Percentiles rank a stretch among this genome's conserved stretches.
phyloP scores from a whole-genome alignment of 2,113 vertebrate species.

The Oryzias celebensis region DNA sequence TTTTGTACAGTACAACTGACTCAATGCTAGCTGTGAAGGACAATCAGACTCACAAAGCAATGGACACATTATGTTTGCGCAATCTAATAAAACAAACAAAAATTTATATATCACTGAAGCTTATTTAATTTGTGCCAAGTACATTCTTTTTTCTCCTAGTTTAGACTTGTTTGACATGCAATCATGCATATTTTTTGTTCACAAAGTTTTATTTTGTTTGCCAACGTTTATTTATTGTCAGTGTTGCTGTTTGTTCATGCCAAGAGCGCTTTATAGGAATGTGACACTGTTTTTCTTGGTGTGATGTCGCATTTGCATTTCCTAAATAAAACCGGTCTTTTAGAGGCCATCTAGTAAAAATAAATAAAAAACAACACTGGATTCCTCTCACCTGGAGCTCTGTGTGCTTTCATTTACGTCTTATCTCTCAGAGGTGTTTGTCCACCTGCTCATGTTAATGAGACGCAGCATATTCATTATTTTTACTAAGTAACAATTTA shows the following conservation, averaged over 20 bases:
- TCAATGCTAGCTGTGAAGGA: slow-evolving; percentile 76
- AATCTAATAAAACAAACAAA: slow-evolving; percentile 51
- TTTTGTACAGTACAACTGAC: slow-evolving; percentile 66
- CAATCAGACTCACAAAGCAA: slow-evolving; percentile 79
- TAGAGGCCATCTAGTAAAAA: slow-evolving; percentile 70
- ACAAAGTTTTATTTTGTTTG: slow-evolving; percentile 67
- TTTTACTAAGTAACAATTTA: too few relatives aligned
- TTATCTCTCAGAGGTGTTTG: not conserved
- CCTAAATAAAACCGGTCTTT: slow-evolving; percentile 71
- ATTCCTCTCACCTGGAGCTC: slow-evolving; percentile 66
- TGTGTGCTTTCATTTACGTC: slow-evolving; percentile 55
- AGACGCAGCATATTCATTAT: too few relatives aligned
- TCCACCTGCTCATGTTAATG: too few relatives aligned
- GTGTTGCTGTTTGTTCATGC: slow-evolving; percentile 77
- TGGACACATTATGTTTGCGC: slow-evolving; percentile 70
- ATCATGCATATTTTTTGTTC: slow-evolving; percentile 70
- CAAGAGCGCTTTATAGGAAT: slow-evolving; percentile 76
- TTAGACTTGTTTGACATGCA: slow-evolving; percentile 73
- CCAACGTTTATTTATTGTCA: slow-evolving; percentile 80
- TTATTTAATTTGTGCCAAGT: slow-evolving; percentile 80
- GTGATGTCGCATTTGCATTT: slow-evolving; percentile 73
- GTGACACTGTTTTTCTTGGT: slow-evolving; percentile 73
- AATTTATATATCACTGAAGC: slow-evolving; percentile 3
- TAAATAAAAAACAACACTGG: slow-evolving; percentile 76
- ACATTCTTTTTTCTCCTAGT: slow-evolving; percentile 53